A percentile compares a stretch with the other conserved stretches of the same genome.
These are phyloP conservation scores for Himalopsyche anomala DNA, from an alignment of 2,888 invertebrate genomes.

Conservation along the genomic window DNA sequence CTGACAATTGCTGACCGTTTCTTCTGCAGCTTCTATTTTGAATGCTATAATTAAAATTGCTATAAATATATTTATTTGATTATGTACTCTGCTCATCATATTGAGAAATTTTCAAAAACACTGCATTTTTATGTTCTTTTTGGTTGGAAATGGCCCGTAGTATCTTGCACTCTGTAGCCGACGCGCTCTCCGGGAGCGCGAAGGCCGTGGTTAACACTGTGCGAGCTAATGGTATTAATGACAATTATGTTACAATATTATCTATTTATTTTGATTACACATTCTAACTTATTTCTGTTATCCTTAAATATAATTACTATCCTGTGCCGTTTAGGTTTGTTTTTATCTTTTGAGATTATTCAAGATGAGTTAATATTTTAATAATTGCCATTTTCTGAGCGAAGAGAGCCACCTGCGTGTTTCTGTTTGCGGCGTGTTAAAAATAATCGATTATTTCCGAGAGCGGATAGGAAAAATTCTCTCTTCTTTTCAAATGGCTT, in stretches of 20 bases:
- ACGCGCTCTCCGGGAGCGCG: neutral
- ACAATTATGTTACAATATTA: conserved; percentile 6
- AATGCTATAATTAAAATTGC: neutral
- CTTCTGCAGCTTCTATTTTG: neutral
- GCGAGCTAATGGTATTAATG: conserved; percentile 37
- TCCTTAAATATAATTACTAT: neutral
- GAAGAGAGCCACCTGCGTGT: conserved; percentile 7
- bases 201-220: conserved; percentile 4
- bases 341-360: conserved; percentile 9
- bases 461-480: neutral
- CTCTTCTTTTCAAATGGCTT: neutral
- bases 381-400: neutral
- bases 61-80: conserved; percentile 7
- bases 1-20: neutral
- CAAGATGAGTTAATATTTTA: neutral
- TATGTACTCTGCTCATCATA: neutral
- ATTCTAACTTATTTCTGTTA: conserved; percentile 22
- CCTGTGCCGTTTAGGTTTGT: conserved; percentile 2
- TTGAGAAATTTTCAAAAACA: neutral
- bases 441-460: neutral
- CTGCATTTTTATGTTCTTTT: conserved; percentile 25
- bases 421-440: neutral
- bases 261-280: conserved; percentile 17
- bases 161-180: conserved; percentile 26
- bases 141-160: conserved; percentile 31